These are phyloP conservation scores for Stenurella melanura DNA, from an alignment of 2,888 invertebrate genomes.

Conservation along the genomic window DNA sequence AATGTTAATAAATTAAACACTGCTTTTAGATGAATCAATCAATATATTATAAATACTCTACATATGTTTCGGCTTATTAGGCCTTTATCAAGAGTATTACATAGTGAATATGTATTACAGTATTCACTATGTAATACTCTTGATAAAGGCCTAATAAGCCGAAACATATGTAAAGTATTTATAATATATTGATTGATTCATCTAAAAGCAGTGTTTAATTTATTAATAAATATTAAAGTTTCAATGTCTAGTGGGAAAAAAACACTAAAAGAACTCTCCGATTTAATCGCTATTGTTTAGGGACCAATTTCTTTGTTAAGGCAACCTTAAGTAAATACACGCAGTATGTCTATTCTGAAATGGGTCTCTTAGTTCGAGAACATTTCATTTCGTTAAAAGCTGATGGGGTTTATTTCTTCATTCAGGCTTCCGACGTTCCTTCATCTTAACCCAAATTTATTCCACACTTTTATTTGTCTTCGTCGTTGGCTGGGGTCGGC, in stretches of 20 bases:
- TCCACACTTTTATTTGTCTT: constrained; percentile 46
- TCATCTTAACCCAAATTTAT: constrained; percentile 48
- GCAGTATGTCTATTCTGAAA: constrained; percentile 52
- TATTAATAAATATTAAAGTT: neutral
- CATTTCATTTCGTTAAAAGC: constrained; percentile 62
- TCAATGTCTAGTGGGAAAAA: neutral
- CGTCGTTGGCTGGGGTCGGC: constrained; percentile 34
- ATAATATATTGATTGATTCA: too few relatives aligned
- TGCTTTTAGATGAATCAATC: too few relatives aligned
- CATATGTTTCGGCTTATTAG: too few relatives aligned
- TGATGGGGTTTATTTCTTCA: constrained; percentile 57
- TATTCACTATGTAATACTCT: too few relatives aligned
- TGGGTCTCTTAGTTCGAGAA: constrained; percentile 50
- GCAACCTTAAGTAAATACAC: constrained; percentile 54
- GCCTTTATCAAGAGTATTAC: too few relatives aligned
- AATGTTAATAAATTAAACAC: too few relatives aligned
- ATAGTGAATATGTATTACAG: too few relatives aligned
- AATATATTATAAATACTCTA: too few relatives aligned
- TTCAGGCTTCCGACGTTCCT: constrained; percentile 35
- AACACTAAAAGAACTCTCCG: neutral
- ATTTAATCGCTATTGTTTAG: constrained; percentile 22
- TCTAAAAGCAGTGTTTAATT: too few relatives aligned
- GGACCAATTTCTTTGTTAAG: constrained; percentile 31
- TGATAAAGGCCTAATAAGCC: too few relatives aligned
- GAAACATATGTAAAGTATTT: too few relatives aligned